Base-by-base conservation (phyloP, 2,888 invertebrate species). In the Sarcophaga rosellei region DNA sequence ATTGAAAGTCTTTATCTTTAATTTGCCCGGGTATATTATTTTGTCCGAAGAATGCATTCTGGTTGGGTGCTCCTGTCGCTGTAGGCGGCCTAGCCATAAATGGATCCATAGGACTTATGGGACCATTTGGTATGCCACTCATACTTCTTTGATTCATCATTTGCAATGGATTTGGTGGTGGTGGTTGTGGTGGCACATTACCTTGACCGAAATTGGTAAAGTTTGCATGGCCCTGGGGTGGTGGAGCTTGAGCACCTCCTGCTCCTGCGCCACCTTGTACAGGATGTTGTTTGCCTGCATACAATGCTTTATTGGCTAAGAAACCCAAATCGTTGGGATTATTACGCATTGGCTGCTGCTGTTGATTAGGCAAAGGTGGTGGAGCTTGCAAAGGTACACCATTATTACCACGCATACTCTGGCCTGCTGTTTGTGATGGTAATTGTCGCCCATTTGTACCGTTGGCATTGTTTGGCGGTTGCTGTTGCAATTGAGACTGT, bases 1-100 rank as follows among this genome's bases (percentile, higher is more conserved):
- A 95, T 89, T 95, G 95, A 85, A 95, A 94, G 78, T 94, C 94
- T 87, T 94, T 93, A 11, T 94, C 94, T 62, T 92, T 92, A 53
- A 75, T 79, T 75, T 68, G 81, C 78, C 57, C 80, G n/a, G 77
- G 77, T 12, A 86, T 65, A 44, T 81, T 84, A 59, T 80, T 84
- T 72, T 84, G 85, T 25, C 88, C 87, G 45, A 89, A 88, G 69
- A 90, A 88, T 62, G 84, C 88, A 73, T 87, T 89, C 53, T 87
- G 88, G 57, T 77, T 88, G 8, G 88, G 89, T 21, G 88, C 88
- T 17, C 79, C 81, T n/a, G 81, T 82, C 0, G 82, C 72, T n/a
- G 81, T 82, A 12, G 87, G 87, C 44, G 82, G 88, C 0, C 88
- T 89, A 35, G 87, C 85, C 85, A 90, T 88, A 82, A 88, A 90